Base-by-base conservation (phyloP, 2,113 vertebrate genomes). In the Lampris megalopsis region DNA sequence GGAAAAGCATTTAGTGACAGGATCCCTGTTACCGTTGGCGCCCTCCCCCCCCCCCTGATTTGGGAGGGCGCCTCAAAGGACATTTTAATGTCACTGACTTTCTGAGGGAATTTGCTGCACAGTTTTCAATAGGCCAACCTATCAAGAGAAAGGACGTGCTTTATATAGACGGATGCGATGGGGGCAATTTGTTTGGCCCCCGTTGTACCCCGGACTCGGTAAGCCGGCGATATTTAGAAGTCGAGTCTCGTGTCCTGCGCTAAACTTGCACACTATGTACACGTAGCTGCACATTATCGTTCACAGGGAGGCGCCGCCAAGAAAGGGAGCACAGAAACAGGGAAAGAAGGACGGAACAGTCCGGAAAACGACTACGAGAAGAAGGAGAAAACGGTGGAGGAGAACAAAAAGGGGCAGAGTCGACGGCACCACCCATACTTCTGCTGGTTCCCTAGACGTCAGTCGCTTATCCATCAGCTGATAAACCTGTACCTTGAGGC, bases 1-100 rank as follows among this genome's bases (percentile, higher is more conserved):
- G 92, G 95, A 97, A 97, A 97, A 96, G 95, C 96, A 97, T 97
- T 96, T 96, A 96, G 96, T 96, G 97, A 92, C 95, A 92, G 96
- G 97, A 97, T 98, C 97, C 96, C 96, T 96, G 96, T 97, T 97
- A 96, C 96, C 95, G 96, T 97, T 97, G 96, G 97, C 97, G 96
- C 96, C 96, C 24, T 0, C 24, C 24, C 24, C 24, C 24, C 24
- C 24, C 24, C 95, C 95, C 95, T 96, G 96, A 96, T 97, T 97
- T 96, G 95, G 90, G 94, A 98, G 96, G 97, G 94, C 95, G 96
- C 97, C 97, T 97, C 97, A 98, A 99, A 99, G 97, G 97, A 98
- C 97, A 98, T 97, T 97, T 98, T 98, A 99, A 99, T 98, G 97
- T 99, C 97, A 98, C 92, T 84, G 95, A 95, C 96, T 98, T 98